phyloP scores from a whole-genome alignment of 1,140 invertebrate species.

The Mactra quadrangularis region DNA sequence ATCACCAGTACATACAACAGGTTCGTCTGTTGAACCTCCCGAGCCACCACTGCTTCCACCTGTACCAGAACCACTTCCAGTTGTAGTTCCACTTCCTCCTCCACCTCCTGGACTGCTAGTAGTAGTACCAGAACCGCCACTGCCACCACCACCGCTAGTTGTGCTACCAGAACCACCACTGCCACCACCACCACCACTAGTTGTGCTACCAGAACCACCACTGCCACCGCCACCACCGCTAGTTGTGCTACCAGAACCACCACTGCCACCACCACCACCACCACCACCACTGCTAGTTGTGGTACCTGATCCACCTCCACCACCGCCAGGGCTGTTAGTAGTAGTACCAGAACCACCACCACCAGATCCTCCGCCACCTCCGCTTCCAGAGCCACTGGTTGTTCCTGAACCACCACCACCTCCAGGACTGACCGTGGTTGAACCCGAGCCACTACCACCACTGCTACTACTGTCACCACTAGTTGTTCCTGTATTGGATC shows the following conservation, averaged over 20 bases:
- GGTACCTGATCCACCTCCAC: neutral
- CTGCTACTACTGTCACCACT: neutral
- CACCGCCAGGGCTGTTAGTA: neutral
- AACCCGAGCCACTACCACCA: neutral
- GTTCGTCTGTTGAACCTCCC: neutral
- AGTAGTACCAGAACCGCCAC: neutral
- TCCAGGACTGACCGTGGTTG: neutral
- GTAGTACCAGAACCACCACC: no score
- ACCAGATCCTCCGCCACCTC: neutral
- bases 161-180: neutral
- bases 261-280: neutral
- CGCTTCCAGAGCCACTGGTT: neutral
- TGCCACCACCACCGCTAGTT: neutral
- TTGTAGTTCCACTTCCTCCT: neutral
- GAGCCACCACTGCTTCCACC: neutral
- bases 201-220: no score
- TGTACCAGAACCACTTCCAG: neutral
- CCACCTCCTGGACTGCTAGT: neutral
- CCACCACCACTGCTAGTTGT: neutral
- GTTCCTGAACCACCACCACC: neutral
- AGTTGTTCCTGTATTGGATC: neutral
- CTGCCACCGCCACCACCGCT: neutral
- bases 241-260: no score
- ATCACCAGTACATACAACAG: slow-evolving; percentile 32
- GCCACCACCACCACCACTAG: neutral